These are phyloP conservation scores for Athalia rosae DNA, from an alignment of 2,888 invertebrate genomes.

Conservation along the genomic window DNA sequence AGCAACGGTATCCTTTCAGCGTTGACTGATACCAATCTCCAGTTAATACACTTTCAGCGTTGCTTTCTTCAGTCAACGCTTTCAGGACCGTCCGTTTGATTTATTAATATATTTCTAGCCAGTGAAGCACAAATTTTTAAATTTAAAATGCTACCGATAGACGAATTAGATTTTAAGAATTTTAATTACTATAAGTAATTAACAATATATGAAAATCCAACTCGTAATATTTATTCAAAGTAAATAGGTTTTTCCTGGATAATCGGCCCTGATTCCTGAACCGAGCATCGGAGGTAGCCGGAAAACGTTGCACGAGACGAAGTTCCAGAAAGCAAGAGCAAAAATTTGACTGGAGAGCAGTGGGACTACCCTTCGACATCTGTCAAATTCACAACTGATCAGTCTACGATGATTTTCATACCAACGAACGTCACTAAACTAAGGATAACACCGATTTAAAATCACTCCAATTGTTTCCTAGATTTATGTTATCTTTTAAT, in stretches of 20 bases:
- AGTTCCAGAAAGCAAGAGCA: not conserved
- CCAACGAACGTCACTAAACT: not conserved
- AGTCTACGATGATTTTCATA: not conserved
- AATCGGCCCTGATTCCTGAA: not conserved
- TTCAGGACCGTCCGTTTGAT: too few species aligned
- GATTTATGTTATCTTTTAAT: conserved; percentile 13
- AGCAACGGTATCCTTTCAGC: too few species aligned
- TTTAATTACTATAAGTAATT: too few species aligned
- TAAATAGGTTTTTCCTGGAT: not conserved
- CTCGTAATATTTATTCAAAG: not conserved
- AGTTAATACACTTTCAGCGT: too few species aligned
- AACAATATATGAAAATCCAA: not conserved
- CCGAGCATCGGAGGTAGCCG: not conserved
- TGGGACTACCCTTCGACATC: conserved; percentile 30
- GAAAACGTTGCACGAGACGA: conserved; percentile 25
- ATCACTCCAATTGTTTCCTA: not conserved
- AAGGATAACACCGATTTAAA: not conserved
- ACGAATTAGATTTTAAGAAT: too few species aligned
- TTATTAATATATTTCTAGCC: too few species aligned
- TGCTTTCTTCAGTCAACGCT: too few species aligned
- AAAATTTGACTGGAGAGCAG: too few species aligned
- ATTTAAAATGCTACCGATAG: too few species aligned
- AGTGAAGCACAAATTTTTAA: too few species aligned
- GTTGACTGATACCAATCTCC: too few species aligned
- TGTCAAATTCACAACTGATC: conserved; percentile 35